Evolutionary conservation across 37 sponge, comb jelly and placozoan genomes (phyloP), one percentile per base, ranked within the genome.

Genomic region (Petrosia ficiformis): DNA sequence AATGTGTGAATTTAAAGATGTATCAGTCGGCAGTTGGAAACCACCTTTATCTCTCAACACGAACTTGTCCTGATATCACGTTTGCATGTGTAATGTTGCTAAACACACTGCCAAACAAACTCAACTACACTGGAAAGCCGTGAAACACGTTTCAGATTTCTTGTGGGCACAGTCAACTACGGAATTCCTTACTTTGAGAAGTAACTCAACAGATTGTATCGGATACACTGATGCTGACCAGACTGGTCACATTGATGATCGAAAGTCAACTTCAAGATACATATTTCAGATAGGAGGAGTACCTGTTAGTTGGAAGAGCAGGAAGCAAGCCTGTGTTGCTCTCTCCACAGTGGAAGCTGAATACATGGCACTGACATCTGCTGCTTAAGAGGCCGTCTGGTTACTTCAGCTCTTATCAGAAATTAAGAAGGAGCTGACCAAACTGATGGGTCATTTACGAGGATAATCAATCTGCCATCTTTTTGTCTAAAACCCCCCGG

Each of bases 291-390:
- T 80, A 21, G 59, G 71, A 70, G 80, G 72, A 39, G 72, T 44
- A 21, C 71, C 80, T 39, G 80, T 80, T 40, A 70, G 30, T 30
- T 80, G 65, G 65, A 69, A 37, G 37, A 71, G 72, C 35, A 80
- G 71, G 48, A 80, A 70, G 71, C 80, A 71, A 36, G 37, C 31
- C 36, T 60, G 71, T 71, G 71, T 80, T 0, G 72, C 80, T 28
- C 69, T 78, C 59, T 78, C 79, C 5, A 80, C 80, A 6, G 80
- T 72, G 33, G 80, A 80, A 32, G 80, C 73, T 19, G 79, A 77
- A 34, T 77, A 77, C 29, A 24, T 72, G 25, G 73, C 70, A 28
- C 72, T 80, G 1, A 35, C 72, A 30, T 71, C 65, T 71, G 72
- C 80, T 37, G 64, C 72, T 42, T 72, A 80, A 71, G 80, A 71